Percentiles rank a stretch among this genome's conserved stretches.
Evolutionary conservation across 2,888 invertebrate genomes (phyloP).

Genomic region (Dasypolia templi): DNA sequence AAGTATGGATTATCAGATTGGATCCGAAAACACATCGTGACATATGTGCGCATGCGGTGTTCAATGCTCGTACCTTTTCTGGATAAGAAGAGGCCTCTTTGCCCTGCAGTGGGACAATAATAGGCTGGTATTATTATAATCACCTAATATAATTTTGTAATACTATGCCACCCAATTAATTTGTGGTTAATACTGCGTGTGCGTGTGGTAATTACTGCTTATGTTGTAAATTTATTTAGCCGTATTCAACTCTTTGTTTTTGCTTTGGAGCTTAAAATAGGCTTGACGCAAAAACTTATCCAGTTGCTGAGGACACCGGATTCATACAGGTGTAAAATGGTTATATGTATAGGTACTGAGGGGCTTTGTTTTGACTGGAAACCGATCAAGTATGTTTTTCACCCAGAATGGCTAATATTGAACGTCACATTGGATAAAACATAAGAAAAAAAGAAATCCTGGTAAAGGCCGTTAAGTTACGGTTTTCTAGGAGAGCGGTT

Average conservation of each 20-base stretch:
- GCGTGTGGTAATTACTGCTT: neutral
- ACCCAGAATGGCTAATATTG: neutral
- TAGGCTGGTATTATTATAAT: neutral
- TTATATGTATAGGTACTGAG: neutral
- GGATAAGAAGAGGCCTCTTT: neutral
- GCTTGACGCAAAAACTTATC: neutral
- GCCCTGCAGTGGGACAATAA: neutral
- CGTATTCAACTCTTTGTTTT: neutral
- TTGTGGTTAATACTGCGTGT: no score
- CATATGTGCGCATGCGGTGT: neutral
- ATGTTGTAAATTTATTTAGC: constrained; percentile 2
- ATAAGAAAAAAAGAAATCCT: neutral
- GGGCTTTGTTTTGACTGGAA: constrained; percentile 31
- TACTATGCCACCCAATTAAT: neutral
- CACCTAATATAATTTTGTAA: neutral
- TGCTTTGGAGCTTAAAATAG: constrained; percentile 21
- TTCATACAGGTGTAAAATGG: constrained; percentile 24
- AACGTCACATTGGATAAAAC: neutral
- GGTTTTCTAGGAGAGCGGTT: neutral
- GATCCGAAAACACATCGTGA: neutral
- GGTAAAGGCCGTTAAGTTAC: neutral
- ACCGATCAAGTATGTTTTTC: neutral
- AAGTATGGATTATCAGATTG: no score
- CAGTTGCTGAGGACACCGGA: constrained; percentile 3
- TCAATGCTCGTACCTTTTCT: neutral